Percentiles rank a stretch among this genome's conserved stretches.
Conservation (phyloP, 1,140 invertebrate species). For the Cyclina sinensis region DNA sequence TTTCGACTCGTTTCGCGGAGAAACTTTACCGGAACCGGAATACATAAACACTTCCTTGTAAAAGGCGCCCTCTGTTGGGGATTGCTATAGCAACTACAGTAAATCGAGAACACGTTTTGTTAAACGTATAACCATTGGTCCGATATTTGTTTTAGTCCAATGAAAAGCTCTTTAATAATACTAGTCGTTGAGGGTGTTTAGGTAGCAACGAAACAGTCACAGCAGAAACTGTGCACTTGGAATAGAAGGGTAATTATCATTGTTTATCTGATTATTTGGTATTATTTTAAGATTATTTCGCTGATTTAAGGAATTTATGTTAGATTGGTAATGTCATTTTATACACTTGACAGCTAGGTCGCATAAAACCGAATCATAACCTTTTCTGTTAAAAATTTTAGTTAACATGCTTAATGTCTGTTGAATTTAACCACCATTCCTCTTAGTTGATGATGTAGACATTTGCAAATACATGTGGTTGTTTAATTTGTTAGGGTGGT, state of each 20-base stretch:
- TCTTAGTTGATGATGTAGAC: too few relatives aligned
- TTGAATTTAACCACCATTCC: too few relatives aligned
- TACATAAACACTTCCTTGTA: neutral
- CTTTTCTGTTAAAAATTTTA: too few relatives aligned
- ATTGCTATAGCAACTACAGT: conserved; percentile 43
- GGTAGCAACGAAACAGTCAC: conserved; percentile 67
- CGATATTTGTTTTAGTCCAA: conserved; percentile 3
- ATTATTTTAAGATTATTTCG: neutral
- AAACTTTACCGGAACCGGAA: conserved; percentile 55
- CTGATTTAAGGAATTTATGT: neutral
- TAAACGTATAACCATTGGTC: conserved; percentile 49
- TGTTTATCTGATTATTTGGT: neutral
- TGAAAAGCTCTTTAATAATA: neutral
- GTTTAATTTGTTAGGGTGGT: too few relatives aligned
- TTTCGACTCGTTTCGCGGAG: conserved; percentile 45
- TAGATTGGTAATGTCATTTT: too few relatives aligned
- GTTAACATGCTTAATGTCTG: too few relatives aligned
- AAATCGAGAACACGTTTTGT: neutral
- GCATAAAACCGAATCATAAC: too few relatives aligned
- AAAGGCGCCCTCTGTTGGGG: conserved; percentile 25
- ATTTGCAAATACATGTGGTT: too few relatives aligned
- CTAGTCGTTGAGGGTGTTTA: conserved; percentile 54
- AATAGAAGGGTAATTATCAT: conserved; percentile 44
- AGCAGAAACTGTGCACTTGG: conserved; percentile 2
- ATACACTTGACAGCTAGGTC: too few relatives aligned